These are phyloP conservation scores for Heliconius hewitsoni DNA, from an alignment of 1,140 invertebrate species.

Conservation along the genomic window DNA sequence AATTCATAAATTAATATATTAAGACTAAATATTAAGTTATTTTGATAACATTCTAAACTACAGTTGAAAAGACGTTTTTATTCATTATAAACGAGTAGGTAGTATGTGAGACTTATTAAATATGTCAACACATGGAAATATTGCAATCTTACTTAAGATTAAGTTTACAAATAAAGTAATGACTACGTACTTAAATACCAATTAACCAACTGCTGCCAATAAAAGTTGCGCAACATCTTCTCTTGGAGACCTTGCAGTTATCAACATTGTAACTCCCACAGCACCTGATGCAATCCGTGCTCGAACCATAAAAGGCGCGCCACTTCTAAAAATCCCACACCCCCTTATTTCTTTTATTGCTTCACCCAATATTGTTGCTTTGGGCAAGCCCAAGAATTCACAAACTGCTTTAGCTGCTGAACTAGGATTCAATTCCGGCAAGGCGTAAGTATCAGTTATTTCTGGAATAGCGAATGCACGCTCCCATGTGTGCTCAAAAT, in stretches of 20 bases:
- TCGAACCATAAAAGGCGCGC: constrained; percentile 92
- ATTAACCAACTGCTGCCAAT: constrained; percentile 91
- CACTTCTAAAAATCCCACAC: constrained; percentile 83
- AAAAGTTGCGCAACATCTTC: constrained; percentile 91
- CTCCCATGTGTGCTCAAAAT: constrained; percentile 72
- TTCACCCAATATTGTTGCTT: constrained; percentile 60
- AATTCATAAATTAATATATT: too few relatives aligned
- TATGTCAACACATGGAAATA: background rate
- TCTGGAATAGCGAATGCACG: constrained; percentile 58
- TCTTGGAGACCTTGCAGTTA: constrained; percentile 84
- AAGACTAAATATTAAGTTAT: too few relatives aligned
- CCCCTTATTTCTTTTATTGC: constrained; percentile 88
- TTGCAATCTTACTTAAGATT: background rate
- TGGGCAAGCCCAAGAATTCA: constrained; percentile 94
- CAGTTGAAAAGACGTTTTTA: too few relatives aligned
- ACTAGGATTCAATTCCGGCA: constrained; percentile 88
- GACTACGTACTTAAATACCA: background rate
- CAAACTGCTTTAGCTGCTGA: constrained; percentile 90
- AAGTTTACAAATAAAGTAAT: background rate
- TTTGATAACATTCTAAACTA: too few relatives aligned
- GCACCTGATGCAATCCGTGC: constrained; percentile 92
- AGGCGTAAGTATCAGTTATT: constrained; percentile 64
- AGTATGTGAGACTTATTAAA: background rate
- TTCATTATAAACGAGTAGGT: background rate
- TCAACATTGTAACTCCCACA: constrained; percentile 88